Conservation (phyloP, 2,797 vertebrate species). For the Xyrichtys novacula region DNA sequence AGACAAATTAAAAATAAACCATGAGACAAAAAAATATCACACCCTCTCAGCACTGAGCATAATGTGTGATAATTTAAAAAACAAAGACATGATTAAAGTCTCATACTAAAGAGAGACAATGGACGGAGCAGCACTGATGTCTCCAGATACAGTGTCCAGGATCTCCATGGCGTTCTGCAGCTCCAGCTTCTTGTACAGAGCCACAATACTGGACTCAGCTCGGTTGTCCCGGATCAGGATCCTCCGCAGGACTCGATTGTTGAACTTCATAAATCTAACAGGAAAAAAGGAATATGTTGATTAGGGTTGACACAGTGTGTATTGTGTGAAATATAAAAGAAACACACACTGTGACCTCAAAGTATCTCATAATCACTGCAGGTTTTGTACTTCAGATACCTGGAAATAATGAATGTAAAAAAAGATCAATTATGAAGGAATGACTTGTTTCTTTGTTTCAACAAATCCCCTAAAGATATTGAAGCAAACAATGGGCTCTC, state of each 20-base stretch:
- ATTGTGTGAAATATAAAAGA: neutral
- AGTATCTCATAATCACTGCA: too few relatives aligned
- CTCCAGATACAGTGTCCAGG: constrained; percentile 89
- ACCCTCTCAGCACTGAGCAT: neutral
- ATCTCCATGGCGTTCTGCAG: constrained; percentile 97
- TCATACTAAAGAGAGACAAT: constrained; percentile 89
- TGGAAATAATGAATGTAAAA: too few relatives aligned
- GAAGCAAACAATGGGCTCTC: neutral
- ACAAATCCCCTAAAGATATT: too few relatives aligned
- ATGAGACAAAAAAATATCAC: constrained; percentile 8
- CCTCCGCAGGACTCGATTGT: constrained; percentile 90
- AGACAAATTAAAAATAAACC: constrained; percentile 11
- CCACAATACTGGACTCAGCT: constrained; percentile 96
- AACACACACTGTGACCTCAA: too few relatives aligned
- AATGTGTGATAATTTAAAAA: neutral
- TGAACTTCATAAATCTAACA: constrained; percentile 94
- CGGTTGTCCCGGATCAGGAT: constrained; percentile 93
- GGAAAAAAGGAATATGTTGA: constrained; percentile 21
- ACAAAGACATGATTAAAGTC: neutral
- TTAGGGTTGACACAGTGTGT: neutral
- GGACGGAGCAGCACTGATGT: constrained; percentile 90
- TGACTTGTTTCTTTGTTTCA: too few relatives aligned
- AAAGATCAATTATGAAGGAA: too few relatives aligned
- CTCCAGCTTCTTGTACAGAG: constrained; percentile 97
- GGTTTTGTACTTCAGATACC: too few relatives aligned